Conservation (phyloP, 2,888 invertebrate genomes). For the Agriotes lineatus region DNA sequence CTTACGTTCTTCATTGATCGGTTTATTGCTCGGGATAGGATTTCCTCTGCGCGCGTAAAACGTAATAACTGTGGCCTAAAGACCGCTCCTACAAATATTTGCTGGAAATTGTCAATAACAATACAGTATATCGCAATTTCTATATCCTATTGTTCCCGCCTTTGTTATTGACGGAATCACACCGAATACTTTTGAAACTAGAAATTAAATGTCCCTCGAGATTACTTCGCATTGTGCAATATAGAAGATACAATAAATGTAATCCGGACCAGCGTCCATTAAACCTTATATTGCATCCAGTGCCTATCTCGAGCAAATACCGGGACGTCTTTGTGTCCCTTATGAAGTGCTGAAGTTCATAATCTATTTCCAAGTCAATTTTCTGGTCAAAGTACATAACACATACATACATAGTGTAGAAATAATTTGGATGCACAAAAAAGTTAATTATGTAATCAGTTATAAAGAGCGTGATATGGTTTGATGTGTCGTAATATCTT, state of each 20-base stretch:
- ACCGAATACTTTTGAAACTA: slow-evolving; percentile 20
- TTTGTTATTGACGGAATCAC: slow-evolving; percentile 22
- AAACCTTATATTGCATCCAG: no score
- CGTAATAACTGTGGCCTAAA: slow-evolving; percentile 53
- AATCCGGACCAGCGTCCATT: neutral
- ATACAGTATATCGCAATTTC: slow-evolving; percentile 33
- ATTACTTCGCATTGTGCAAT: neutral
- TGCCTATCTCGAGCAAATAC: no score
- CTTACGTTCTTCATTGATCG: slow-evolving; percentile 57
- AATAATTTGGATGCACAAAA: no score
- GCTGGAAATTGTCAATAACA: slow-evolving; percentile 41
- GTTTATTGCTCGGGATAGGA: slow-evolving; percentile 55
- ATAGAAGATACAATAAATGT: neutral
- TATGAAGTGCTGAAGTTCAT: no score
- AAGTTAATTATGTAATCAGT: no score
- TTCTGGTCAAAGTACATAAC: no score
- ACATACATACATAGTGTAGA: no score
- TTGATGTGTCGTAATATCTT: no score
- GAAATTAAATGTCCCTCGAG: slow-evolving; percentile 16
- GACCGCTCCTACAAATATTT: slow-evolving; percentile 53
- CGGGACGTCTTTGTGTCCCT: no score
- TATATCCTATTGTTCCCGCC: slow-evolving; percentile 17
- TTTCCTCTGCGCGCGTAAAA: slow-evolving; percentile 53
- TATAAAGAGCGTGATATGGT: no score
- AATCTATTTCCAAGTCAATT: no score